These are phyloP conservation scores for Syngnathus typhle DNA, from an alignment of 2,113 vertebrate genomes.

Conservation along the genomic window DNA sequence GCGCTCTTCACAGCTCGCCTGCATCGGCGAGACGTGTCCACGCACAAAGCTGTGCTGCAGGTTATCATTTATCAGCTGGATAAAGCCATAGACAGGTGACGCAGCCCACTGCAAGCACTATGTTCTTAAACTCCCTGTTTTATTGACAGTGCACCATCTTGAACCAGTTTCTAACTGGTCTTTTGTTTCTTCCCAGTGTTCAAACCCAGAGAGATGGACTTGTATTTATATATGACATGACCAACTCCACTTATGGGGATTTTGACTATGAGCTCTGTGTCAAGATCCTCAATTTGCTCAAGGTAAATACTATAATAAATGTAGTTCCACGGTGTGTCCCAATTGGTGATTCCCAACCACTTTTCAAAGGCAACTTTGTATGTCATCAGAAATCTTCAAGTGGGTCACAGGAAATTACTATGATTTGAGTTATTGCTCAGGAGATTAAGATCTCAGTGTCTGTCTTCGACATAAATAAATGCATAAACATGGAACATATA, in stretches of 20 bases:
- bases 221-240: slow-evolving; percentile 81
- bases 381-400: background rate
- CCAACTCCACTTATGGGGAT: slow-evolving; percentile 73
- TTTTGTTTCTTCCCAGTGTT: slow-evolving; percentile 44
- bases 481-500: background rate
- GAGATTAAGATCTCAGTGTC: background rate
- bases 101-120: background rate
- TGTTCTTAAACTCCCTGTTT: background rate
- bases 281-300: slow-evolving; percentile 77
- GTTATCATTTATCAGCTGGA: slow-evolving; percentile 79
- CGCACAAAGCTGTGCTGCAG: slow-evolving; percentile 75
- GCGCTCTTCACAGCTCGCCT: slow-evolving; percentile 76
- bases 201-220: slow-evolving; percentile 76
- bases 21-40: slow-evolving; percentile 69
- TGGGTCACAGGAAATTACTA: background rate
- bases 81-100: slow-evolving; percentile 76
- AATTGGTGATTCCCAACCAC: background rate
- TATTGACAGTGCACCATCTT: background rate
- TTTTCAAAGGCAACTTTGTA: background rate
- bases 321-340: background rate
- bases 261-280: slow-evolving; percentile 79
- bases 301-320: slow-evolving; percentile 52
- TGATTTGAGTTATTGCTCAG: background rate
- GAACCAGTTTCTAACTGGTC: slow-evolving; percentile 8
- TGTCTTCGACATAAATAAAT: background rate